phyloP scores from a whole-genome alignment of 2,888 invertebrate genomes.

The Hypolimnas misippus region DNA sequence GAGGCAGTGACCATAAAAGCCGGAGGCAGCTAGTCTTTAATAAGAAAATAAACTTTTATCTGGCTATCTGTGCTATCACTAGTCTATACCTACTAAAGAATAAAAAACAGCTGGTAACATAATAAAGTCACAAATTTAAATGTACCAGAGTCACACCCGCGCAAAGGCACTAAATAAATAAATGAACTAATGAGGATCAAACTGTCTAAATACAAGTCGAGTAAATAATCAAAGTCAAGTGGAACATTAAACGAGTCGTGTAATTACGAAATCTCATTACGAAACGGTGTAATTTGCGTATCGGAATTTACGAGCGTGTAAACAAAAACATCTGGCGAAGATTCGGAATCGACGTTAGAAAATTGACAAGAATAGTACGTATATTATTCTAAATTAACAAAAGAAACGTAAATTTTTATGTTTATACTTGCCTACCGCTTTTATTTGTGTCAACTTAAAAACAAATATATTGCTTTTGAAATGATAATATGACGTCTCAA shows the following conservation, averaged over 20 bases:
- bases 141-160: background rate
- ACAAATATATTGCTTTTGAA: too few relatives aligned
- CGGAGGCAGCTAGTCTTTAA: too few relatives aligned
- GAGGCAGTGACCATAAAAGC: too few relatives aligned
- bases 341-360: conserved; percentile 5
- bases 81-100: too few relatives aligned
- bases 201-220: conserved; percentile 33
- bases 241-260: conserved; percentile 36
- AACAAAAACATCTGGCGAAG: conserved; percentile 38
- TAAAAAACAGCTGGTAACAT: too few relatives aligned
- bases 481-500: too few relatives aligned
- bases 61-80: too few relatives aligned
- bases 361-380: conserved; percentile 3
- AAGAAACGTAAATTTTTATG: background rate
- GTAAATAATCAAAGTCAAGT: conserved; percentile 40
- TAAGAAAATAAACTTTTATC: too few relatives aligned
- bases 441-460: too few relatives aligned
- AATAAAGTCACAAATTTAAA: background rate
- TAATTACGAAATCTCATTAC: conserved; percentile 46
- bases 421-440: too few relatives aligned
- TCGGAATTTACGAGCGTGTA: conserved; percentile 40
- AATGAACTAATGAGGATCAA: conserved; percentile 31
- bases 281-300: conserved; percentile 41
- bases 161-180: background rate
- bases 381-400: background rate